Conservation (phyloP, 2,797 vertebrate genomes). For the Argya squamiceps region DNA sequence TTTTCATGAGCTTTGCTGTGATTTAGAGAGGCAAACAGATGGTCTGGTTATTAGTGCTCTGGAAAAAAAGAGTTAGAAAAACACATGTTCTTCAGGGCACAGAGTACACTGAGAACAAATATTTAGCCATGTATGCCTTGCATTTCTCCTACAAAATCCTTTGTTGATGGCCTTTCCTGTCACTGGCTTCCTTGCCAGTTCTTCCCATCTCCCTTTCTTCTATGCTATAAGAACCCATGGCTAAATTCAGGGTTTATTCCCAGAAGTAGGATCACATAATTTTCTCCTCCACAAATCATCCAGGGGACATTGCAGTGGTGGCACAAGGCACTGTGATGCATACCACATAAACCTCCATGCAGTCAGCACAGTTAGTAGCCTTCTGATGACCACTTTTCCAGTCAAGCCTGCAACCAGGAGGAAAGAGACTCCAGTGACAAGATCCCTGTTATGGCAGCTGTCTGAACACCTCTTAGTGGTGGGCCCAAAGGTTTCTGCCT, state of each 20-base stretch:
- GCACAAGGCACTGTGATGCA: neutral
- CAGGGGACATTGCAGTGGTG: neutral
- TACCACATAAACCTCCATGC: neutral
- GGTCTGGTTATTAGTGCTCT: slow-evolving; percentile 45
- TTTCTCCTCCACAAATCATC: neutral
- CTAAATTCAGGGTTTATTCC: neutral
- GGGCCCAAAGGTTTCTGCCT: neutral
- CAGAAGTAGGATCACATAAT: neutral
- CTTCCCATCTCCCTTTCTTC: neutral
- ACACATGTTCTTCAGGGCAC: slow-evolving; percentile 26
- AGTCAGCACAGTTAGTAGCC: neutral
- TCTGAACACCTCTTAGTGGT: neutral
- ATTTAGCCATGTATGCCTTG: neutral
- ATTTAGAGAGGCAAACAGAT: slow-evolving; percentile 58
- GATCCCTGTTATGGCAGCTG: neutral
- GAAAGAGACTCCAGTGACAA: neutral
- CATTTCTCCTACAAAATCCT: neutral
- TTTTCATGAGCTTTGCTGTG: slow-evolving; percentile 42
- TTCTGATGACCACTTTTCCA: neutral
- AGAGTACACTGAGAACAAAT: slow-evolving; percentile 15
- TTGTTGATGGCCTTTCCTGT: neutral
- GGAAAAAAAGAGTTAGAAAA: slow-evolving; percentile 28
- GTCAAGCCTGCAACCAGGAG: neutral
- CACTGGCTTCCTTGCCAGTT: neutral
- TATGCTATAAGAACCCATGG: neutral